Percentiles rank a stretch among this genome's conserved stretches.
Evolutionary conservation across 2,113 vertebrate genomes (phyloP).

Genomic region (human): GRCh38 chr12:29623001-29623500

Average conservation of each 20-base stretch:
- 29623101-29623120: not conserved
- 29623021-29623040: not conserved
- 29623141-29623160: not conserved
- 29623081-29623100: rapidly evolving
- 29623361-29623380: not conserved
- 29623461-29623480: not conserved
- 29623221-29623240: not conserved
- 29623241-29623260: not conserved
- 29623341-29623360: not conserved
- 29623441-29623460: not conserved
- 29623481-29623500: not conserved
- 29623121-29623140: not conserved
- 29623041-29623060: not conserved
- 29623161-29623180: not conserved
- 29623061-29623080: not conserved
- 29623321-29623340: not conserved
- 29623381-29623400: rapidly evolving
- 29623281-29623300: not conserved
- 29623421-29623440: not conserved
- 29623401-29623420: not conserved
- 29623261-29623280: not conserved
- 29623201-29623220: not conserved
- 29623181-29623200: not conserved
- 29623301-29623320: not conserved
- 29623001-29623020: too few relatives aligned